Conservation (phyloP, 2,888 invertebrate genomes). For the Chaetogeoica ovagalla region DNA sequence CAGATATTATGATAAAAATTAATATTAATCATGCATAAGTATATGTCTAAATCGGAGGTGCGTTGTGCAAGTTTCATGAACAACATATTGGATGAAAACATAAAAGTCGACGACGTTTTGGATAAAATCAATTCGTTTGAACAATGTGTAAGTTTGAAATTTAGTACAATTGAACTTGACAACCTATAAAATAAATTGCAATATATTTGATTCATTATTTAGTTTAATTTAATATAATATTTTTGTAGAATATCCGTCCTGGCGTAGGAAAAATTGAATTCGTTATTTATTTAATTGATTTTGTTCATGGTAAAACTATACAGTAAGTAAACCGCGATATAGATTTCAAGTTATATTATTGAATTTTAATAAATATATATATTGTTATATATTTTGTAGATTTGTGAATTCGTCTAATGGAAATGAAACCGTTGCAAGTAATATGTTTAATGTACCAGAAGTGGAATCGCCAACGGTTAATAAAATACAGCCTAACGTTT, state of each 20-base stretch:
- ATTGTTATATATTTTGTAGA: constrained; percentile 9
- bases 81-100: constrained; percentile 38
- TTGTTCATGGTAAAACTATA: constrained; percentile 36
- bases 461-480: constrained; percentile 25
- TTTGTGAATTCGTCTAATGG: constrained; percentile 15
- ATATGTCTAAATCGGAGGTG: constrained; percentile 48
- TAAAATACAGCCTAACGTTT: constrained; percentile 8
- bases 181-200: neutral
- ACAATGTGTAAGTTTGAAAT: constrained; percentile 17
- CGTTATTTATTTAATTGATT: constrained; percentile 29
- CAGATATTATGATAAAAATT: neutral
- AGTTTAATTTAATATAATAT: constrained; percentile 12
- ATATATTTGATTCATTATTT: neutral
- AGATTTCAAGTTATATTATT: neutral
- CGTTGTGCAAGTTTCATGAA: constrained; percentile 45
- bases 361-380: neutral
- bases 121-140: constrained; percentile 28
- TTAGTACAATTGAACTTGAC: neutral
- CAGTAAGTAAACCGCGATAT: constrained; percentile 25
- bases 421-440: neutral
- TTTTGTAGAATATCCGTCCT: constrained; percentile 31
- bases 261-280: constrained; percentile 50
- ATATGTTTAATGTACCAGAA: constrained; percentile 46
- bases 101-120: constrained; percentile 11
- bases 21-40: constrained; percentile 30